Percentiles rank a stretch among this genome's conserved stretches.
phyloP scores from a whole-genome alignment of 1,140 invertebrate species.

The Cotesia chilonis region DNA sequence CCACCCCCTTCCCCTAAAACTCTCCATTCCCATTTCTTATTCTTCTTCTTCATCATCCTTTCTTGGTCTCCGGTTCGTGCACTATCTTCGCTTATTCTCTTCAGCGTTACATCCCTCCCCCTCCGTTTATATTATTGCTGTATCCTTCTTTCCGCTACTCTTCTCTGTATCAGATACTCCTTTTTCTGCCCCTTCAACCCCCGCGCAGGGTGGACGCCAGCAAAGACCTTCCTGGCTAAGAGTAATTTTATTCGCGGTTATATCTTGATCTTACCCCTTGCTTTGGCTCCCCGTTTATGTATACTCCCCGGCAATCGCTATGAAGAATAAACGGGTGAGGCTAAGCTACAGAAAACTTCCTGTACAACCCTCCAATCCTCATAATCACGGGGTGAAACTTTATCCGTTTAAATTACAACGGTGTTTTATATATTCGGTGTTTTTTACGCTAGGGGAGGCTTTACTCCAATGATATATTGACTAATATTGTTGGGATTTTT shows the following conservation, averaged over 20 bases:
- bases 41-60: constrained; percentile 27
- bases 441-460: not conserved
- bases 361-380: constrained; percentile 25
- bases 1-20: constrained; percentile 34
- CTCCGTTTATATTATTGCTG: constrained; percentile 42
- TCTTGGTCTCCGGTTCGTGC: constrained; percentile 34
- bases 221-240: constrained; percentile 44
- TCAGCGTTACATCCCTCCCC: constrained; percentile 26
- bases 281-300: not conserved
- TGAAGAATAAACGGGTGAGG: constrained; percentile 53
- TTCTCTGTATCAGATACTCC: too few relatives aligned
- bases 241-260: constrained; percentile 61
- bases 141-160: constrained; percentile 52
- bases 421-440: constrained; percentile 15
- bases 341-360: constrained; percentile 44
- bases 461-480: too few relatives aligned
- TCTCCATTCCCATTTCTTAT: constrained; percentile 31
- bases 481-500: too few relatives aligned
- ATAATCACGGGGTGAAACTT: constrained; percentile 8
- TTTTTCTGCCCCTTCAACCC: not conserved
- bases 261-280: constrained; percentile 57
- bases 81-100: not conserved
- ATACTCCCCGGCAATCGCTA: constrained; percentile 42
- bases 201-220: constrained; percentile 2
- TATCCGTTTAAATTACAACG: constrained; percentile 29